Evolutionary conservation across 1,140 invertebrate genomes (phyloP), one percentile per base, ranked within the genome.

Genomic region (Orius insidiosus): DNA sequence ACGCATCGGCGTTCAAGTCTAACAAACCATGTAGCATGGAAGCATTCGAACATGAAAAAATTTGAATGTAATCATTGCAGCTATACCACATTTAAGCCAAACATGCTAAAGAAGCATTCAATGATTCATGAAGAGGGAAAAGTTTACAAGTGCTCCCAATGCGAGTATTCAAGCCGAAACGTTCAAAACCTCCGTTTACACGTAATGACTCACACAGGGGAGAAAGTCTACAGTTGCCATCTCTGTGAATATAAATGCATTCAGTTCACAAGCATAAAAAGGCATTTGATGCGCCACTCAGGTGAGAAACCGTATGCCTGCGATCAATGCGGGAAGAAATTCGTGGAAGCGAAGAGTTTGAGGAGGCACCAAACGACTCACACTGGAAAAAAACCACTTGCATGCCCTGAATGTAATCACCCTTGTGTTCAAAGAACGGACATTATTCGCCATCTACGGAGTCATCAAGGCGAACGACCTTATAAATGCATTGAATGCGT

Each of bases 91-190:
- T 59, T 87, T 3, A 84, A 83, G 54, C 76, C 81, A 50, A 80
- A 86, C 54, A 66, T 82, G 56, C 65, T 80, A 16, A 82, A 77
- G 9, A 82, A 86, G 54, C 75, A 75, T 9, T 68, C 67, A 2
- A 64, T 68, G 35, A 52, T 64, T 45, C 63, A 24, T 24, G 24
- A 24, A 24, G 24, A 24, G 3, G 3, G 3, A 4, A 24, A 24
- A 24, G 7, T 60, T 34, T 62, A 63, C 18, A 48, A 53, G 0
- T 68, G 66, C 43, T 53, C 51, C 10, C 56, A 65, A 6, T 67
- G 65, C 46, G 56, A 61, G 32, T 64, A 65, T 52, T 47, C 10
- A 10, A 19, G n/a, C 8, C 30, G 16, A 1, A 40, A 18, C 5
- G 16, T 40, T 18, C 16, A 24, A 5, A 40, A 40, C 13, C 39